phyloP scores from a whole-genome alignment of 2,888 invertebrate species.

The Rosalia funebris region DNA sequence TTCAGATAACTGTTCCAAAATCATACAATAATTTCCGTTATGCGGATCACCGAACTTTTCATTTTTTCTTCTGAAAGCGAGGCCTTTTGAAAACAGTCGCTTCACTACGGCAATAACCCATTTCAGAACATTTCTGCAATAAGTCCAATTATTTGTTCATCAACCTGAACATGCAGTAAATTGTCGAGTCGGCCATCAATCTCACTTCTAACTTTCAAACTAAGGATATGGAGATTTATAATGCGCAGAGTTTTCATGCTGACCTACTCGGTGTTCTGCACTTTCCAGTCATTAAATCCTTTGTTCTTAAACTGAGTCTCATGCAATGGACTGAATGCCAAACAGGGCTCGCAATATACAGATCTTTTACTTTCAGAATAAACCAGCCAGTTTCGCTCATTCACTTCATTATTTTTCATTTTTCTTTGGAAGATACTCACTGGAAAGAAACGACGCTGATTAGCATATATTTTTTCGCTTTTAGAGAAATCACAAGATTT shows the following conservation, averaged over 20 bases:
- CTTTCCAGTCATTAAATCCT: constrained; percentile 44
- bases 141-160: constrained; percentile 21
- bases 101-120: constrained; percentile 42
- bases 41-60: constrained; percentile 45
- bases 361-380: constrained; percentile 35
- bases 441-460: constrained; percentile 15
- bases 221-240: constrained; percentile 33
- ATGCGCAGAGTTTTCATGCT: constrained; percentile 36
- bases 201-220: constrained; percentile 18
- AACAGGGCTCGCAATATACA: constrained; percentile 36
- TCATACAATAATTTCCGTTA: constrained; percentile 51
- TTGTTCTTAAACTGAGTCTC: constrained; percentile 9
- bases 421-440: constrained; percentile 17
- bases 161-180: neutral
- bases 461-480: constrained; percentile 15
- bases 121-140: constrained; percentile 48
- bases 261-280: constrained; percentile 24
- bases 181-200: no score
- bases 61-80: constrained; percentile 39
- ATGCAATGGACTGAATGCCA: constrained; percentile 20
- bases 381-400: constrained; percentile 25
- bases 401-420: constrained; percentile 22
- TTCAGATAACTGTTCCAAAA: constrained; percentile 48
- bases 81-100: constrained; percentile 35
- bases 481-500: constrained; percentile 18